These are phyloP conservation scores for Coracias cyanogaster DNA, from an alignment of 2,797 vertebrate species.

Conservation along the genomic window DNA sequence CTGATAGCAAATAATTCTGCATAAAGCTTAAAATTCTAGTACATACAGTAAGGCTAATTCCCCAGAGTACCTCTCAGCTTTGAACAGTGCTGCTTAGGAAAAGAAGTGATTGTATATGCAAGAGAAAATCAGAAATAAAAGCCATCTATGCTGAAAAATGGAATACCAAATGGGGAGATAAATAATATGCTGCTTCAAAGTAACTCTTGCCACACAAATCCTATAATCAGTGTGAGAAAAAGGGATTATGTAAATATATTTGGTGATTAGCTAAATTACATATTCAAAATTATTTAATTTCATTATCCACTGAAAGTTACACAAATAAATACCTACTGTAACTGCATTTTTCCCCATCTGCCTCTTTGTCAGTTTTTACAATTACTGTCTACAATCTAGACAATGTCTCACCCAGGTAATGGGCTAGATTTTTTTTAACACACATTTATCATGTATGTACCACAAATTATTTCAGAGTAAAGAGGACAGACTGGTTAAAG, in stretches of 20 bases:
- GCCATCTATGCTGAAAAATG: neutral
- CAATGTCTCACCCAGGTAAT: neutral
- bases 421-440: neutral
- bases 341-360: neutral
- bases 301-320: slow-evolving; percentile 35
- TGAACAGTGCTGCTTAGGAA: slow-evolving; percentile 15
- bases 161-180: slow-evolving; percentile 60
- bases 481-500: neutral
- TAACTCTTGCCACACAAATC: slow-evolving; percentile 55
- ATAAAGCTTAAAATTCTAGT: slow-evolving; percentile 50
- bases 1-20: slow-evolving; percentile 63
- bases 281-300: slow-evolving; percentile 63
- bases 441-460: neutral
- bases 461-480: neutral
- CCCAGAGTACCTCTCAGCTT: slow-evolving; percentile 29
- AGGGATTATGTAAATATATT: slow-evolving; percentile 61
- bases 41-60: slow-evolving; percentile 13
- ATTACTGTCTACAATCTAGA: neutral
- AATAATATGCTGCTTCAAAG: slow-evolving; percentile 64
- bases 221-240: slow-evolving; percentile 54
- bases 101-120: slow-evolving; percentile 38
- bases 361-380: neutral
- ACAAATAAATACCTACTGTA: slow-evolving; percentile 18
- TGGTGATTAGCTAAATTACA: slow-evolving; percentile 54
- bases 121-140: slow-evolving; percentile 45